phyloP scores from a whole-genome alignment of 2,888 invertebrate species.

The Pedicia rivosa region DNA sequence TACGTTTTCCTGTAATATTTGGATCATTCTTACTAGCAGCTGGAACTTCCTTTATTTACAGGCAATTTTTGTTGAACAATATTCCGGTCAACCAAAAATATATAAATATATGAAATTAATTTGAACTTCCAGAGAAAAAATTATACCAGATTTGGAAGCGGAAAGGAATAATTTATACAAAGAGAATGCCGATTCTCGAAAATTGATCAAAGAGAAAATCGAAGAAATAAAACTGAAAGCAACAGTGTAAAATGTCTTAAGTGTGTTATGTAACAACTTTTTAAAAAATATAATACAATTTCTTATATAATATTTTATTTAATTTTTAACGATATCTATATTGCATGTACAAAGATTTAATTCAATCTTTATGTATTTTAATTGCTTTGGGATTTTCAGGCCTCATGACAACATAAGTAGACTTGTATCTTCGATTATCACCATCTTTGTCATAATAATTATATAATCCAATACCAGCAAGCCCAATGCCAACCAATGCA shows the following conservation, averaged over 20 bases:
- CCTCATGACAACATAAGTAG: constrained; percentile 43
- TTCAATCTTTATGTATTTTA: constrained; percentile 36
- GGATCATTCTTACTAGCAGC: constrained; percentile 6
- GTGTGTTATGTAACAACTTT: too few species aligned
- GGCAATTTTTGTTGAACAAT: not conserved
- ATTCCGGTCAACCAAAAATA: not conserved
- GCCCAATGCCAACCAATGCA: constrained; percentile 38
- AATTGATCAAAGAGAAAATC: constrained; percentile 7
- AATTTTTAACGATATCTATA: too few species aligned
- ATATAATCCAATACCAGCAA: constrained; percentile 32
- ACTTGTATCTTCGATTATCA: constrained; percentile 49
- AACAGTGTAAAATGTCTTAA: too few species aligned
- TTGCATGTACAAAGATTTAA: too few species aligned
- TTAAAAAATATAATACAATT: constrained; percentile 3
- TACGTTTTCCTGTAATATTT: constrained; percentile 9
- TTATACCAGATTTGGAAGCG: constrained; percentile 9
- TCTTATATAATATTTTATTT: too few species aligned
- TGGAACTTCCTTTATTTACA: constrained; percentile 6
- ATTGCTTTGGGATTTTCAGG: constrained; percentile 48
- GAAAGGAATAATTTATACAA: constrained; percentile 8
- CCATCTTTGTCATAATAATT: constrained; percentile 41
- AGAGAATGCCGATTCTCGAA: constrained; percentile 1
- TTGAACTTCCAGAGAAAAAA: constrained; percentile 6
- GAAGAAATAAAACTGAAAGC: constrained; percentile 7
- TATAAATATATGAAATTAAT: not conserved